Evolutionary conservation across 2,888 invertebrate species (phyloP).

Genomic region (Philonicus albiceps): DNA sequence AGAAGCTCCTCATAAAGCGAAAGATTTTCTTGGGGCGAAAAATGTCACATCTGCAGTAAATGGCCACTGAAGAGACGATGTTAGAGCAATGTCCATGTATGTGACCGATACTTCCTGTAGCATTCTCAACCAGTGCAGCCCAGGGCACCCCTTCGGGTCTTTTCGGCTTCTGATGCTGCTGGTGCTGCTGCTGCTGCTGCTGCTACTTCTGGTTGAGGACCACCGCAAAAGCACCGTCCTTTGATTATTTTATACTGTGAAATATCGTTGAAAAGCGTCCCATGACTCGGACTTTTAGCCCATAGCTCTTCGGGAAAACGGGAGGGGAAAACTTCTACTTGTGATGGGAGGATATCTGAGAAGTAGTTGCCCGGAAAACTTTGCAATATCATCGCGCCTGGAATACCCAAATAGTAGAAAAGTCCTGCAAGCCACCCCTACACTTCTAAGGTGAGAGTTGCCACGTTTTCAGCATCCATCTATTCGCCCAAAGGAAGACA

Average conservation of each 20-base stretch:
- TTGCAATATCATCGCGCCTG: conserved; percentile 26
- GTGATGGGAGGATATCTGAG: conserved; percentile 10
- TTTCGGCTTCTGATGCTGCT: not conserved
- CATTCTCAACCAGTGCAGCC: not conserved
- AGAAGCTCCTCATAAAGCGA: conserved; percentile 12
- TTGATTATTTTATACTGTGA: conserved; percentile 34
- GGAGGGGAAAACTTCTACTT: conserved; percentile 6
- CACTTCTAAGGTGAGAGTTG: not conserved
- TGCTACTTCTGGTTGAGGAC: not conserved
- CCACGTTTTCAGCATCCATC: not conserved
- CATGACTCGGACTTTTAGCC: conserved; percentile 25
- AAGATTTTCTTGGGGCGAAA: conserved; percentile 32
- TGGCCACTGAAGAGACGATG: not conserved
- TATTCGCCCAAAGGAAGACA: not conserved
- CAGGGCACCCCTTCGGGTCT: not conserved
- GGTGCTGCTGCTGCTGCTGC: not conserved
- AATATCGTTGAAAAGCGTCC: conserved; percentile 28
- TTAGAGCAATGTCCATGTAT: not conserved
- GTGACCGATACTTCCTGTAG: not conserved
- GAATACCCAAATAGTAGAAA: conserved; percentile 32
- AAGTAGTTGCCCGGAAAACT: not conserved
- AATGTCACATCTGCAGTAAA: conserved; percentile 37
- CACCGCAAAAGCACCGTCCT: not conserved
- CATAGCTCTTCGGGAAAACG: not conserved
- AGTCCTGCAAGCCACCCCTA: not conserved